Percentiles rank a stretch among this genome's conserved stretches.
These are phyloP conservation scores for Selenia dentaria DNA, from an alignment of 2,888 invertebrate genomes.

Conservation along the genomic window DNA sequence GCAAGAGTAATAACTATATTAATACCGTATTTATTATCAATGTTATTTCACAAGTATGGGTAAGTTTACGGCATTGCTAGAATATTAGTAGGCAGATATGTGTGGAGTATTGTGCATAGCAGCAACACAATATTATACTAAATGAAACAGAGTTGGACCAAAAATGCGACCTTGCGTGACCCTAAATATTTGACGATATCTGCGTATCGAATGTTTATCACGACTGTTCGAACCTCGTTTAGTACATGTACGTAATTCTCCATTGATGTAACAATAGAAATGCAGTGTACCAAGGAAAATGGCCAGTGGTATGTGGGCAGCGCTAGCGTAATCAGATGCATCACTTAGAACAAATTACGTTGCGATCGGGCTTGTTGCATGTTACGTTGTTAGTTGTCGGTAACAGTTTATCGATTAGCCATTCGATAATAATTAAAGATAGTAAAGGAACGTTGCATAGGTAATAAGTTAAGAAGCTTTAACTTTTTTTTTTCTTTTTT, in stretches of 20 bases:
- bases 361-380: conserved; percentile 7
- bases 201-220: conserved; percentile 3
- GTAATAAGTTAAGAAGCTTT: no score
- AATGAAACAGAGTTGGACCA: conserved; percentile 4
- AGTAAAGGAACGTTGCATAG: background rate
- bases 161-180: conserved; percentile 23
- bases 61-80: no score
- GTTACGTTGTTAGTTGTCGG: conserved; percentile 1
- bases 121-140: background rate
- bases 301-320: conserved; percentile 11
- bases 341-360: conserved; percentile 9
- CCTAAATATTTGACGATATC: conserved; percentile 11
- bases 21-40: no score
- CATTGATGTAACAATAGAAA: conserved; percentile 22
- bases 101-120: no score
- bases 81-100: no score
- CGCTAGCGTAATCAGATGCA: conserved; percentile 18
- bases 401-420: conserved; percentile 7
- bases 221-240: conserved; percentile 24
- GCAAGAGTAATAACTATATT: no score
- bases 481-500: no score
- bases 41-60: no score
- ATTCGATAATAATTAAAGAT: background rate
- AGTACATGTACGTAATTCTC: conserved; percentile 16
- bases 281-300: conserved; percentile 8